Conservation (phyloP, 2,888 invertebrate genomes). For the Pterostichus madidus region DNA sequence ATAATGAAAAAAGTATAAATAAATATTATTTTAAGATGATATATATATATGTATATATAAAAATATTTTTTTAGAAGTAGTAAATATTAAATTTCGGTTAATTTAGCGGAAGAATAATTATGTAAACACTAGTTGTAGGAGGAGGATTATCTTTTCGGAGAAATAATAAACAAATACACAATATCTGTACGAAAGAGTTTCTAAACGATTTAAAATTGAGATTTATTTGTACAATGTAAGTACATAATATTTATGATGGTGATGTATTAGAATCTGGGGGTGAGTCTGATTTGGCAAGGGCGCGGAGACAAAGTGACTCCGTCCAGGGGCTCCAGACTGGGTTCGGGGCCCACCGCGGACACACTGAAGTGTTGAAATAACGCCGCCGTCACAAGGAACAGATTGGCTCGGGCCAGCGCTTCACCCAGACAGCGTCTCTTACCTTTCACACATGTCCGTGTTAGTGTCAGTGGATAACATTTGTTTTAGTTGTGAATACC, state of each 20-base stretch:
- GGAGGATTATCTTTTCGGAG: too few relatives aligned
- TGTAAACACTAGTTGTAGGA: background rate
- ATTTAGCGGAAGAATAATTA: background rate
- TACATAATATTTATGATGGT: too few relatives aligned
- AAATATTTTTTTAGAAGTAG: background rate
- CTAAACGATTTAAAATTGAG: too few relatives aligned
- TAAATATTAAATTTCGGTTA: background rate
- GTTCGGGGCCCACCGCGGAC: conserved; percentile 71
- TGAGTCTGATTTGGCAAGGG: conserved; percentile 72
- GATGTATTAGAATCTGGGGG: too few relatives aligned
- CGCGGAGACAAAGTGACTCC: conserved; percentile 75
- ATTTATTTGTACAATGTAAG: too few relatives aligned
- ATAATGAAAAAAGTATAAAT: background rate
- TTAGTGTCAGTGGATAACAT: too few relatives aligned
- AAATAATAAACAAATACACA: too few relatives aligned
- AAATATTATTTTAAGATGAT: background rate
- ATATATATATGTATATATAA: too few relatives aligned
- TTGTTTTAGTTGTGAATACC: conserved; percentile 68
- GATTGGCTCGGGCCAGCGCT: conserved; percentile 81
- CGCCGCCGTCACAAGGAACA: conserved; percentile 81
- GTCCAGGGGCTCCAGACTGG: conserved; percentile 72
- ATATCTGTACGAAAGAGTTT: too few relatives aligned
- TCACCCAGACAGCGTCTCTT: conserved; percentile 84
- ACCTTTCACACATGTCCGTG: conserved; percentile 76
- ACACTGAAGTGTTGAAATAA: conserved; percentile 80